Evolutionary conservation across 2,888 invertebrate species (phyloP).

Genomic region (Orthonevra nobilis): DNA sequence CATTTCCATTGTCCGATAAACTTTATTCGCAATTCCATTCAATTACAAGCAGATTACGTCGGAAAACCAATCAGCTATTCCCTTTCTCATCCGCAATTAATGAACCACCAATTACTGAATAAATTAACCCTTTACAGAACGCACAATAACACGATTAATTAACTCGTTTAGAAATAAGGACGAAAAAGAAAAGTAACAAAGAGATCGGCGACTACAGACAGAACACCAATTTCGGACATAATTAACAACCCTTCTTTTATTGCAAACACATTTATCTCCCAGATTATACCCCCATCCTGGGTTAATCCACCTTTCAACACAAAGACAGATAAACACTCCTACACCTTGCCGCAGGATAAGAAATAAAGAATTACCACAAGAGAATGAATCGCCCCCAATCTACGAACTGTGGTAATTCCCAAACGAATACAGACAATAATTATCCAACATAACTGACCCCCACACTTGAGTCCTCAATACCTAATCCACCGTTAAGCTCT

Average conservation of each 20-base stretch:
- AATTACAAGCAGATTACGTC: conserved; percentile 50
- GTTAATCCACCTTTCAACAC: conserved; percentile 48
- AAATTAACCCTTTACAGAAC: conserved; percentile 44
- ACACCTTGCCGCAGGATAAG: conserved; percentile 4
- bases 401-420: background rate
- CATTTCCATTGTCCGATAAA: conserved; percentile 8
- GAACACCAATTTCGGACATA: conserved; percentile 20
- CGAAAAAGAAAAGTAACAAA: conserved; percentile 20
- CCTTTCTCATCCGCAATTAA: conserved; percentile 8
- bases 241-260: conserved; percentile 51
- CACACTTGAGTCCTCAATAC: conserved; percentile 11
- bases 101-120: conserved; percentile 40
- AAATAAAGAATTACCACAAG: background rate
- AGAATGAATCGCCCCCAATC: background rate
- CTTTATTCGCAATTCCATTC: conserved; percentile 9
- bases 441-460: conserved; percentile 56
- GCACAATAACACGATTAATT: conserved; percentile 56
- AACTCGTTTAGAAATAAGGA: conserved; percentile 45
- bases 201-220: background rate
- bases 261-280: conserved; percentile 45
- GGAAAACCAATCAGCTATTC: conserved; percentile 37
- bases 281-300: conserved; percentile 12
- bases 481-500: conserved; percentile 56
- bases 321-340: background rate
- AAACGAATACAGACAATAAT: conserved; percentile 34